Conservation (phyloP, 2,797 vertebrate genomes). For the Enteromius paludinosus region DNA sequence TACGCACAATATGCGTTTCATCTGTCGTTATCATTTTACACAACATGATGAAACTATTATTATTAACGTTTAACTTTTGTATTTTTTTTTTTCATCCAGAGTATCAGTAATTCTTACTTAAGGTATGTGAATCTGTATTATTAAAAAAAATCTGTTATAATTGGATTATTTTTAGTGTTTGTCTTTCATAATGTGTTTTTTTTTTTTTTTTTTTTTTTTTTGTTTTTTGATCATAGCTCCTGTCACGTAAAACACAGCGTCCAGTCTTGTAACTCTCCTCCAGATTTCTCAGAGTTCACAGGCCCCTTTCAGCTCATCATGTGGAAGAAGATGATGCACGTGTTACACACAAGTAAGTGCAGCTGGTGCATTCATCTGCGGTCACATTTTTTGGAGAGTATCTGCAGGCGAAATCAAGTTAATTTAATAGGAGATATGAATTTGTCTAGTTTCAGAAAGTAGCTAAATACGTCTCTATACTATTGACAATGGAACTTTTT, state of each 20-base stretch:
- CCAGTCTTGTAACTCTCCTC: slow-evolving; percentile 68
- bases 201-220: slow-evolving; percentile 11
- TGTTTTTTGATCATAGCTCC: slow-evolving; percentile 68
- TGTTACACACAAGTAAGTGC: slow-evolving; percentile 75
- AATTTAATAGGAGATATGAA: not conserved
- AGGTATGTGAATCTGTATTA: slow-evolving; percentile 46
- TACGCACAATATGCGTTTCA: not conserved
- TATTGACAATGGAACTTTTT: not conserved
- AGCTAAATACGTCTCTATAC: not conserved
- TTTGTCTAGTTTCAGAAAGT: not conserved
- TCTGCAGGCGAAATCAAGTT: not conserved
- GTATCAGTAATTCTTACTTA: slow-evolving; percentile 56
- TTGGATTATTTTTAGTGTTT: not conserved
- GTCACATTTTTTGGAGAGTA: not conserved
- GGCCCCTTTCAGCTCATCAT: slow-evolving; percentile 82
- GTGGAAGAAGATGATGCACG: slow-evolving; percentile 86
- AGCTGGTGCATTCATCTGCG: not conserved
- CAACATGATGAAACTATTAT: not conserved
- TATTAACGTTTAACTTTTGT: slow-evolving; percentile 6
- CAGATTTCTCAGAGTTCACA: slow-evolving; percentile 78
- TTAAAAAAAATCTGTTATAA: not conserved
- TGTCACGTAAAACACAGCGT: slow-evolving; percentile 62
- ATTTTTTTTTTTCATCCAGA: slow-evolving; percentile 39
- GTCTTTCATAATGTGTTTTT: not conserved
- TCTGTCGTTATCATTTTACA: not conserved